phyloP scores from a whole-genome alignment of 2,888 invertebrate species.

The Stenolophus ochropezus region DNA sequence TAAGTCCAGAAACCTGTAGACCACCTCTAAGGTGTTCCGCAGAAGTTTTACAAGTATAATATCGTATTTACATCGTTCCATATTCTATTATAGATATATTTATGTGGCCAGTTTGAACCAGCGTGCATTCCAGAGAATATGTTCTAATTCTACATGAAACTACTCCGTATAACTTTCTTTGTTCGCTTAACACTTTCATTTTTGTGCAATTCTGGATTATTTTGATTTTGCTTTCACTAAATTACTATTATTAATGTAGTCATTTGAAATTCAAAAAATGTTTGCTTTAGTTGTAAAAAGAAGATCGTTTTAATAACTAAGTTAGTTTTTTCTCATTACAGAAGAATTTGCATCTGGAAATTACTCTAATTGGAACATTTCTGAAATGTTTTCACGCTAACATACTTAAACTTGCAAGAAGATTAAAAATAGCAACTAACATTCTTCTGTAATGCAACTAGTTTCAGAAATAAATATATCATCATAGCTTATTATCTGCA shows the following conservation, averaged over 20 bases:
- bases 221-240: neutral
- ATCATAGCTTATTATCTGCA: neutral
- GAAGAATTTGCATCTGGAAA: neutral
- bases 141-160: neutral
- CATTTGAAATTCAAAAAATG: neutral
- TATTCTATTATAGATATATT: slow-evolving; percentile 19
- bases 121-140: neutral
- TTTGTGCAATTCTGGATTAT: neutral
- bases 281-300: neutral
- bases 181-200: neutral
- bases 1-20: neutral
- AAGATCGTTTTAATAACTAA: neutral
- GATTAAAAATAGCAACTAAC: neutral
- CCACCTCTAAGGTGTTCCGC: neutral
- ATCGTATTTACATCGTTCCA: slow-evolving; percentile 25
- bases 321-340: neutral
- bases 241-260: neutral
- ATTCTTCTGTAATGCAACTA: neutral
- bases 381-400: neutral
- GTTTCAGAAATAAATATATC: neutral
- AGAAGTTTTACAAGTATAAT: slow-evolving; percentile 36
- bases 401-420: neutral
- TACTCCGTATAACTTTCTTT: neutral
- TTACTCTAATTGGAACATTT: neutral
- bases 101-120: neutral